Evolutionary conservation across 2,888 invertebrate genomes (phyloP), one percentile per base, ranked within the genome.

Genomic region (Thymelicus sylvestris): DNA sequence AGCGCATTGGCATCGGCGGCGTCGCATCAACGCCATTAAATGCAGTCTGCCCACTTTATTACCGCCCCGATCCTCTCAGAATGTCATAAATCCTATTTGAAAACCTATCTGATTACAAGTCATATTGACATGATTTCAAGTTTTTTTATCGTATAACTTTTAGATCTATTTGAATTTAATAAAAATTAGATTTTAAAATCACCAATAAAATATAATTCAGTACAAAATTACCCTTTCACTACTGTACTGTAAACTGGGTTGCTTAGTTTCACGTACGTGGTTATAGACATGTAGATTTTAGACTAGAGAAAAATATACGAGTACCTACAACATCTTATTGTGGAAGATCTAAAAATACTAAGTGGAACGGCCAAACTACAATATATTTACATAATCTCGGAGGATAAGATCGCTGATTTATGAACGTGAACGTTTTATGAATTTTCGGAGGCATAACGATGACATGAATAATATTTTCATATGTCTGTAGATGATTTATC

Each of bases 11-110:
- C 81, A 61, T 61, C 70, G 52, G 7, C 31, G 39, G 31, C 59
- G 79, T 79, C 86, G 86, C 87, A 88, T 87, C 83, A 74, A 74
- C 81, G 81, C 81, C 84, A 86, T 87, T 86, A 90, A 87, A 88
- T 87, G 89, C 90, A 91, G 88, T 88, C 87, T 84, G 81, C 83
- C 85, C 85, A 86, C 86, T 89, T 89, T 81, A 52, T 65, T 3
- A 15, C 65, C 38, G 63, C 13, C 31, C 12, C 19, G 19, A 39
- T 64, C 24, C 12, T 15, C 7, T 38, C 12, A 57, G 8, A 19
- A 52, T 19, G 8, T 38, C 31, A 57, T 57, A 19, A 38, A 19
- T 44, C 1, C 31, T n/a, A 13, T 57, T 1, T 57, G 24, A 13
- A 38, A 13, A 57, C 7, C 57, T 19, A 19, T 10, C 4, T 38